A percentile compares a stretch with the other conserved stretches of the same genome.
Evolutionary conservation across 2,888 invertebrate genomes (phyloP).

Genomic region (Chelonus formosanus): DNA sequence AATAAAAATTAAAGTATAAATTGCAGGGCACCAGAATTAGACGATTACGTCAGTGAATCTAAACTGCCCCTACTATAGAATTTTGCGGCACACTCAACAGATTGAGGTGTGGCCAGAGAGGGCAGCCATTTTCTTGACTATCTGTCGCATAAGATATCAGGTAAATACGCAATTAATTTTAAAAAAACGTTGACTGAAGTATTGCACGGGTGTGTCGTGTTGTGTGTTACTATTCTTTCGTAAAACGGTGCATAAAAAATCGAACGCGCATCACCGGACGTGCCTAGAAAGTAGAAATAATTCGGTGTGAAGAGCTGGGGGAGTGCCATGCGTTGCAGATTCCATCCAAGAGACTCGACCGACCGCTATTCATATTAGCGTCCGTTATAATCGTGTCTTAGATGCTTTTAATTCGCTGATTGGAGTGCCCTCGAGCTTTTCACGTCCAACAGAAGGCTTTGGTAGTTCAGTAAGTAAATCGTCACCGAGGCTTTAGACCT

Average conservation of each 20-base stretch:
- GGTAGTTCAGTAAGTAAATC: slow-evolving; percentile 53
- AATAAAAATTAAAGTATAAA: too few relatives aligned
- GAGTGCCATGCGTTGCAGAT: slow-evolving; percentile 57
- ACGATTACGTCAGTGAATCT: slow-evolving; percentile 14
- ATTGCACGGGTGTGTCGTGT: slow-evolving; percentile 53
- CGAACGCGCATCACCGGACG: slow-evolving; percentile 29
- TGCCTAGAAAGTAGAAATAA: slow-evolving; percentile 19
- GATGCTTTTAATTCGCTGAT: slow-evolving; percentile 14
- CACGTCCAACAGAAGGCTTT: slow-evolving; percentile 31
- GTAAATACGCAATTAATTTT: slow-evolving; percentile 58
- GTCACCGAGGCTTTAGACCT: slow-evolving; percentile 49
- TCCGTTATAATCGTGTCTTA: slow-evolving; percentile 26
- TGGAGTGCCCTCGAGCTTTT: slow-evolving; percentile 19
- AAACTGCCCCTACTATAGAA: slow-evolving; percentile 10
- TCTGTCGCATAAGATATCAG: slow-evolving; percentile 61
- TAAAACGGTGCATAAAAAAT: slow-evolving; percentile 42
- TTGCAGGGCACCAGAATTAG: slow-evolving; percentile 2
- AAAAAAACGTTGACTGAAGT: slow-evolving; percentile 48
- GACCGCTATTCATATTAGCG: slow-evolving; percentile 16
- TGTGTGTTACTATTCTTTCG: slow-evolving; percentile 47
- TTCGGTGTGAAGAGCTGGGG: slow-evolving; percentile 39
- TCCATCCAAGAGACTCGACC: slow-evolving; percentile 31
- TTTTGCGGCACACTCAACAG: slow-evolving; percentile 53
- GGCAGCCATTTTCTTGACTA: slow-evolving; percentile 62
- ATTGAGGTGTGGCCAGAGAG: slow-evolving; percentile 61